Base-by-base conservation (phyloP, 2,888 invertebrate genomes). In the Dascillus cervinus region DNA sequence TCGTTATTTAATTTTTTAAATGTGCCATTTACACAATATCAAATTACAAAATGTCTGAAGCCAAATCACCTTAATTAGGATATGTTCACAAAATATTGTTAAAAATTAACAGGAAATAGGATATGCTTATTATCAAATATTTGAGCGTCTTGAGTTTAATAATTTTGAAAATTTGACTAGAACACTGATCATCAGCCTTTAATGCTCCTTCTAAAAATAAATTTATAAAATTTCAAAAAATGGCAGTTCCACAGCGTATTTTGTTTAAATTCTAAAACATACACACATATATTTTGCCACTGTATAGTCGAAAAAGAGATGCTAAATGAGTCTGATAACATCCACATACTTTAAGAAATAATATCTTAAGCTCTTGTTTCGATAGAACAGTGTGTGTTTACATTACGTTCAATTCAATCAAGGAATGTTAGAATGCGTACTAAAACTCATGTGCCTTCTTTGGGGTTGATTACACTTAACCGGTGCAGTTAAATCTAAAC, bases 401-500 rank as follows among this genome's bases (percentile, higher is more conserved):
- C 9, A 32, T 13, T 28, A 22, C 2, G 13, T 19, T 29, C 19
- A 32, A 23, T 21, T 17, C 11, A 30, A 27, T 22, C 20, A 38
- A 34, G 38, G 38, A 31, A 38, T 23, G 13, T 34, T 29, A 19
- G 37, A 29, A 14, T 33, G 36, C 6, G 46, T 44, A 45, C 56
- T 53, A 38, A 59, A 56, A 43, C 60, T 61, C 49, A 58, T 51
- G 39, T 60, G 59, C 33, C 57, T 45, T 42, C 52, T 52, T 40
- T 55, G 52, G 22, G 45, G 40, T 34, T 40, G 39, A 25, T 38
- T 36, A 34, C 39, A 42, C 29, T 37, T 38, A 13, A 32, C 24
- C 25, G 36, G 35, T 12, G 43, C 42, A 32, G 52, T 54, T 34
- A 62, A 43, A 42, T 62, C 59, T 37, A 62, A 52, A 44, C 58